Percentiles rank a stretch among this genome's conserved stretches.
Evolutionary conservation across 2,797 vertebrate species (phyloP).

Genomic region (Pempheris klunzingeri): DNA sequence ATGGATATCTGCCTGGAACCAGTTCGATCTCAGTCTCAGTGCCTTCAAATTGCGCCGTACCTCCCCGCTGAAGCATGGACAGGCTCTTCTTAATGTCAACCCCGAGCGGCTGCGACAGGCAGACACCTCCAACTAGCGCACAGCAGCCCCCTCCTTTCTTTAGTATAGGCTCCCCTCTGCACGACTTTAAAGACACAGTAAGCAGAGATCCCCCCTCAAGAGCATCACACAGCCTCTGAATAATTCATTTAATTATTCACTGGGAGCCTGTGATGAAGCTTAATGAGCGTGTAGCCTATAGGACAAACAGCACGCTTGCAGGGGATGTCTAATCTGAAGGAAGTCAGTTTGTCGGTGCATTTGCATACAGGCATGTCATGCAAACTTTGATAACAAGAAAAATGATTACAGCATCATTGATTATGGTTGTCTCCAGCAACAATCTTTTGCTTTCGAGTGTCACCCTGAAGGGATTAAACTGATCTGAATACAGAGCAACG

Average conservation of each 20-base stretch:
- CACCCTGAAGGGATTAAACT: neutral
- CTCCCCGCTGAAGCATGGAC: conserved; percentile 68
- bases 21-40: conserved; percentile 17
- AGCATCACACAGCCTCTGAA: conserved; percentile 55
- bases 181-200: conserved; percentile 86
- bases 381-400: conserved; percentile 31
- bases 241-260: conserved; percentile 54
- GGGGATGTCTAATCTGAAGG: conserved; percentile 9
- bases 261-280: conserved; percentile 42
- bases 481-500: conserved; percentile 14
- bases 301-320: conserved; percentile 10
- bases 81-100: conserved; percentile 77
- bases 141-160: conserved; percentile 81
- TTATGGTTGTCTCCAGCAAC: neutral
- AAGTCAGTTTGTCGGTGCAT: conserved; percentile 4
- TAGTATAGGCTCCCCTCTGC: conserved; percentile 74
- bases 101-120: conserved; percentile 76
- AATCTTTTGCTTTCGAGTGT: neutral
- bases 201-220: conserved; percentile 50
- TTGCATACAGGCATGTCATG: conserved; percentile 29
- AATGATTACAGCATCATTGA: conserved; percentile 1
- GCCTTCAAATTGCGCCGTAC: conserved; percentile 45
- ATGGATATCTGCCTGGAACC: conserved; percentile 38
- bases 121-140: conserved; percentile 79
- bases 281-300: conserved; percentile 14